A percentile compares a stretch with the other conserved stretches of the same genome.
phyloP scores from a whole-genome alignment of 2,888 invertebrate genomes.

The Drosophila cognata region DNA sequence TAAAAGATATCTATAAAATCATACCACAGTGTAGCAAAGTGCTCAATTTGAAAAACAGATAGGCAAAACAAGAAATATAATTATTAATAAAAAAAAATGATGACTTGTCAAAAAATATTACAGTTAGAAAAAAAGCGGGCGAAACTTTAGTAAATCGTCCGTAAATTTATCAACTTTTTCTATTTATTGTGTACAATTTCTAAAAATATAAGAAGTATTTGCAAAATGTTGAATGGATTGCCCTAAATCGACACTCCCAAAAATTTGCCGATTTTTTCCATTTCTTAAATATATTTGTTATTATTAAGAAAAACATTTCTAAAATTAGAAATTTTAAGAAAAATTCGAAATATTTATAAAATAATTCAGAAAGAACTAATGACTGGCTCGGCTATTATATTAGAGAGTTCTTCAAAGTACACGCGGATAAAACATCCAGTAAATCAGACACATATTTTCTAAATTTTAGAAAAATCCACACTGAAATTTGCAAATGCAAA shows the following conservation, averaged over 20 bases:
- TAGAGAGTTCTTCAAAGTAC: background rate
- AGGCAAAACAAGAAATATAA: background rate
- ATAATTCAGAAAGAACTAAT: background rate
- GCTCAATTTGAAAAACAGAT: background rate
- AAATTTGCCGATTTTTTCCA: background rate
- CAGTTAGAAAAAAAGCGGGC: background rate
- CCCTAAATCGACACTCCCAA: background rate
- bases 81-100: background rate
- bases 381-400: background rate
- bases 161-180: background rate
- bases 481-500: background rate
- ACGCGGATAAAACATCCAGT: rapidly evolving
- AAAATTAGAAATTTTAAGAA: background rate
- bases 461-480: background rate
- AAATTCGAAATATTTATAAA: background rate
- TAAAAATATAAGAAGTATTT: background rate
- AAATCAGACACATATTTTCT: background rate
- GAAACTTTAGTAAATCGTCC: background rate
- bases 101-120: background rate
- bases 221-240: background rate
- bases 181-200: background rate
- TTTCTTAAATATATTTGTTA: background rate
- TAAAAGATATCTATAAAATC: conserved; percentile 16
- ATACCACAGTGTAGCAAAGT: conserved; percentile 13
- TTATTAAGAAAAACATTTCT: background rate